phyloP scores from a whole-genome alignment of 2,113 vertebrate genomes.

The Myocastor coypus region DNA sequence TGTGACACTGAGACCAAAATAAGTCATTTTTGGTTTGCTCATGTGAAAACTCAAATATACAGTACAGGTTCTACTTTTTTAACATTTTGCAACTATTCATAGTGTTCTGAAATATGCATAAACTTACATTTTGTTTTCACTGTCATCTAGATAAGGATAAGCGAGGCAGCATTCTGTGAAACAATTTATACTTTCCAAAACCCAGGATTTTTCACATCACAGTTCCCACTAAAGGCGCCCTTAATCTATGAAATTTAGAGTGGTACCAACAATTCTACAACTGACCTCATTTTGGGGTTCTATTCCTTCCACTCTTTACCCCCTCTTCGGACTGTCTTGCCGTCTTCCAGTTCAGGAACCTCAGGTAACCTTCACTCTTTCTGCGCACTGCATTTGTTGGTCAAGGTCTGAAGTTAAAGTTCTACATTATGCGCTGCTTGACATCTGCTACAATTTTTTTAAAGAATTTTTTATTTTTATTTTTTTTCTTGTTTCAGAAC shows the following conservation, averaged over 20 bases:
- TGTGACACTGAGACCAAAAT: not conserved
- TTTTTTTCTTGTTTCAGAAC: too few relatives aligned
- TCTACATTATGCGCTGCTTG: not conserved
- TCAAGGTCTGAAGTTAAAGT: not conserved
- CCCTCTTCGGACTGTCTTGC: not conserved
- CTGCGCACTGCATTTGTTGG: not conserved
- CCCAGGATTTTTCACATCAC: too few relatives aligned
- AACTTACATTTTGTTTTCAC: not conserved
- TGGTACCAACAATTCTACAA: not conserved
- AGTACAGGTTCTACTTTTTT: not conserved
- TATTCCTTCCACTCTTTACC: not conserved
- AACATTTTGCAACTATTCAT: not conserved
- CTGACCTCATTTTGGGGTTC: not conserved
- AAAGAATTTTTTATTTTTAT: too few relatives aligned
- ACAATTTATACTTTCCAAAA: too few relatives aligned
- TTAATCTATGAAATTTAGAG: not conserved
- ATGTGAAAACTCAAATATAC: not conserved
- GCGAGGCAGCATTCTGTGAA: too few relatives aligned
- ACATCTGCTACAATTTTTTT: not conserved
- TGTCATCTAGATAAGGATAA: too few relatives aligned
- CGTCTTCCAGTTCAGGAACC: not conserved
- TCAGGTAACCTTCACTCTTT: not conserved
- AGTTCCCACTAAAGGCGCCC: too few relatives aligned
- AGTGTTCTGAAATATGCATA: not conserved
- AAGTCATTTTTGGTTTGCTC: accelerated